These are phyloP conservation scores for Ivindomyrus marchei DNA, from an alignment of 2,113 vertebrate species.

Conservation along the genomic window DNA sequence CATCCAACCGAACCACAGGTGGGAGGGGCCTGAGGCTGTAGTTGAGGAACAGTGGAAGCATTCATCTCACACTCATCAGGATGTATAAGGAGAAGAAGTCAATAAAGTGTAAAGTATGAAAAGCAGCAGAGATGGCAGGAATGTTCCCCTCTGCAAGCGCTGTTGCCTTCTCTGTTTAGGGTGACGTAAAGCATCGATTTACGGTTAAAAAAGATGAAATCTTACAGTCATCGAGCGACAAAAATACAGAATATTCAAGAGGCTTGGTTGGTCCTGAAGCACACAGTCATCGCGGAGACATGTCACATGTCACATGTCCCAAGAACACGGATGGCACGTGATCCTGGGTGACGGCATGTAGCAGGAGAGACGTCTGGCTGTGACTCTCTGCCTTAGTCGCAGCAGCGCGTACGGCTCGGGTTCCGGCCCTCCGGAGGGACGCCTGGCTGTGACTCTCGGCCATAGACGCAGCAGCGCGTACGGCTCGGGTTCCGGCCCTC, in stretches of 20 bases:
- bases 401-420: too few relatives aligned
- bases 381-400: too few relatives aligned
- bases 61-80: neutral
- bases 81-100: neutral
- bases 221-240: neutral
- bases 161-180: too few relatives aligned
- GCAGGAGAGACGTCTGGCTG: neutral
- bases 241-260: neutral
- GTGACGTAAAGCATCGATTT: neutral
- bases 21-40: neutral
- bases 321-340: neutral
- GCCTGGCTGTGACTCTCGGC: too few relatives aligned
- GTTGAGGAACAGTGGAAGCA: neutral
- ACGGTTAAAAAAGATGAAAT: neutral
- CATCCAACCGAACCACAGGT: neutral
- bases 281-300: too few relatives aligned
- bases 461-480: too few relatives aligned
- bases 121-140: neutral
- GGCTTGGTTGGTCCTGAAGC: neutral
- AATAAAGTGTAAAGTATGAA: neutral
- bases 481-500: too few relatives aligned
- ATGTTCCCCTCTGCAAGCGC: neutral
- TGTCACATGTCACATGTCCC: too few relatives aligned
- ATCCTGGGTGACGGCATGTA: neutral
- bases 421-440: too few relatives aligned